Evolutionary conservation across 2,797 vertebrate genomes (phyloP).

Genomic region (Falco columbarius): DNA sequence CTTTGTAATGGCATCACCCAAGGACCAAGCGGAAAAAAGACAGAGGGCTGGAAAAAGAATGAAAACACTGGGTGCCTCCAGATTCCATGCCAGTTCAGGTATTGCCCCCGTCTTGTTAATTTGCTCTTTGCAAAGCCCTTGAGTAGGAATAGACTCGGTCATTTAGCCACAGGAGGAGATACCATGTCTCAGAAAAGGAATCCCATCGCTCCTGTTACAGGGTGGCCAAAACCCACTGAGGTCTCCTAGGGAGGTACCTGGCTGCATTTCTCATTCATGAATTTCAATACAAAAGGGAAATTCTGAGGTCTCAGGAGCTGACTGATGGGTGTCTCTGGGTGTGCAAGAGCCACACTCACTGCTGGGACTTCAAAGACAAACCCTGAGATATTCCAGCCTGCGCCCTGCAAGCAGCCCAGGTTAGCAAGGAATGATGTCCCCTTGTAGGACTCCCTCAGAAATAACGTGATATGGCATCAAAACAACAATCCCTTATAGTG

Average conservation of each 20-base stretch:
- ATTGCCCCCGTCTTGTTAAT: rapidly evolving
- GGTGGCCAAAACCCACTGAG: rapidly evolving
- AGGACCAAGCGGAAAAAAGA: background rate
- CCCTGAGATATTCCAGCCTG: background rate
- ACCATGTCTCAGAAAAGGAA: rapidly evolving
- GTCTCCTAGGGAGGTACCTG: background rate
- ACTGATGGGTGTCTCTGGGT: background rate
- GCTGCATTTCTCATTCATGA: background rate
- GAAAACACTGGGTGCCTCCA: background rate
- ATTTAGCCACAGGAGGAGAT: background rate
- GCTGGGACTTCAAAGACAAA: background rate
- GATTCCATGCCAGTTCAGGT: background rate
- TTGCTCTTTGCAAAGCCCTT: background rate
- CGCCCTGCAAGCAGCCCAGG: rapidly evolving
- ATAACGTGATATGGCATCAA: background rate
- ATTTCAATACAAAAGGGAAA: background rate
- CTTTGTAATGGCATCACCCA: background rate
- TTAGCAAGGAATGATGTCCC: background rate
- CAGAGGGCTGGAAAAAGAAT: background rate
- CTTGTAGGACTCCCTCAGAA: background rate
- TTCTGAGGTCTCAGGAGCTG: background rate
- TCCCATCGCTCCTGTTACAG: rapidly evolving
- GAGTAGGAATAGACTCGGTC: rapidly evolving
- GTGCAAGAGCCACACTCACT: background rate
- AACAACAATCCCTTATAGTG: background rate